phyloP scores from a whole-genome alignment of 2,113 vertebrate genomes.

The Procapra przewalskii region DNA sequence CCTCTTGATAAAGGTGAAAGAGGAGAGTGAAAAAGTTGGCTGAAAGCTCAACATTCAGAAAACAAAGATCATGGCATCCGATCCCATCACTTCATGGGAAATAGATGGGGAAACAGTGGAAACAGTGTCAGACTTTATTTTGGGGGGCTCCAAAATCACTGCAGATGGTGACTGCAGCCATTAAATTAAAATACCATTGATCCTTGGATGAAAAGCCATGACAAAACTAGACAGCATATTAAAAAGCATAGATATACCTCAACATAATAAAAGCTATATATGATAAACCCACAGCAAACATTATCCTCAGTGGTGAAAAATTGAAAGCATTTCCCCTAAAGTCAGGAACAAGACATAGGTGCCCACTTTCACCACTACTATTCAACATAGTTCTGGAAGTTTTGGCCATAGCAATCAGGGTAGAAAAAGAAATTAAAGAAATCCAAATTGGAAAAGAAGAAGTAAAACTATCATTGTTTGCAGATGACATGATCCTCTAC shows the following conservation, averaged over 20 bases:
- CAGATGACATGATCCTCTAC: too few relatives aligned
- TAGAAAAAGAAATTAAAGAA: too few relatives aligned
- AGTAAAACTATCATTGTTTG: too few relatives aligned
- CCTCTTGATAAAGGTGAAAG: not conserved
- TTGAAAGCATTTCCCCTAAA: too few relatives aligned
- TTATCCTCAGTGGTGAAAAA: too few relatives aligned
- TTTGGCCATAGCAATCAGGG: too few relatives aligned
- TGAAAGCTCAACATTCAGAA: not conserved
- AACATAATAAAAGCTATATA: too few relatives aligned
- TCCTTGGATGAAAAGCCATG: not conserved
- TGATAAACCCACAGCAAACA: too few relatives aligned
- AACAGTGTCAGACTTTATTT: not conserved
- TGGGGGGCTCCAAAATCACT: not conserved
- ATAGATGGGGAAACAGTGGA: not conserved
- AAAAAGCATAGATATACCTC: not conserved
- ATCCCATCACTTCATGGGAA: not conserved
- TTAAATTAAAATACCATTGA: not conserved
- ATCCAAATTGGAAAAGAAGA: too few relatives aligned
- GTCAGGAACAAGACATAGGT: too few relatives aligned
- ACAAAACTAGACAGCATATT: not conserved
- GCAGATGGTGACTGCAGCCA: not conserved
- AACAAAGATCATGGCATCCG: not conserved
- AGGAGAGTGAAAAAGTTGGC: not conserved
- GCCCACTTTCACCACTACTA: too few relatives aligned
- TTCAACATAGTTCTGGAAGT: too few relatives aligned